Percentiles rank a stretch among this genome's conserved stretches.
These are phyloP conservation scores for Microtus montanus DNA, from an alignment of 2,113 vertebrate genomes.

Conservation along the genomic window DNA sequence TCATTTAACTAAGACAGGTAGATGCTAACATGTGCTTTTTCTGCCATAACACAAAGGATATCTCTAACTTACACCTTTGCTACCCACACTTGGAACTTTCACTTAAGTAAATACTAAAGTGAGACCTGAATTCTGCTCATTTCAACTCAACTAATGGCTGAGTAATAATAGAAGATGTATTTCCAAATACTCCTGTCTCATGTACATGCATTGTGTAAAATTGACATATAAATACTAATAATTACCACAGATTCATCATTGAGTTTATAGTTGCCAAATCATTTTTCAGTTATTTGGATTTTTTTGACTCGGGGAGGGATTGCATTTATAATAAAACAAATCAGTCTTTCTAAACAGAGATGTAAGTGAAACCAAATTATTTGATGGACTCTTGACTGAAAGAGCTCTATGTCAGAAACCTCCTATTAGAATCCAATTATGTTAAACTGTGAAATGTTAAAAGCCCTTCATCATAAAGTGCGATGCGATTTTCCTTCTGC, in stretches of 20 bases:
- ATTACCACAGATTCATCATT: not conserved
- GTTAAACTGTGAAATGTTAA: slow-evolving; percentile 72
- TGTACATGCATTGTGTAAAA: not conserved
- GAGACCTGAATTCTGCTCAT: not conserved
- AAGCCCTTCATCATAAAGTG: slow-evolving; percentile 69
- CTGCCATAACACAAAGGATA: not conserved
- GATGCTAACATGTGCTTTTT: not conserved
- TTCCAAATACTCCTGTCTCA: not conserved
- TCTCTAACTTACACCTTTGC: slow-evolving; percentile 1
- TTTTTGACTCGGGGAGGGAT: not conserved
- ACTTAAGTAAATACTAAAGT: not conserved
- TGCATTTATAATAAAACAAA: slow-evolving; percentile 59
- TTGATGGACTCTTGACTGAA: slow-evolving; percentile 65
- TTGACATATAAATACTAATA: not conserved
- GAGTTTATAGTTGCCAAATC: not conserved
- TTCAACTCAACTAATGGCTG: not conserved
- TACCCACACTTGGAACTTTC: not conserved
- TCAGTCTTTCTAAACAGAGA: slow-evolving; percentile 34
- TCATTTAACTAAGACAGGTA: not conserved
- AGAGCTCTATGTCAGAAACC: slow-evolving; percentile 60
- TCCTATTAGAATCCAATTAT: slow-evolving; percentile 65
- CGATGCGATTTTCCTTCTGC: not conserved
- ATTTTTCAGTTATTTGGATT: slow-evolving; percentile 52
- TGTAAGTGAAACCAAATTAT: slow-evolving; percentile 64
- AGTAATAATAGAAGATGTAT: not conserved